phyloP scores from a whole-genome alignment of 1,140 invertebrate genomes.

The Scaptodrosophila lebanonensis region DNA sequence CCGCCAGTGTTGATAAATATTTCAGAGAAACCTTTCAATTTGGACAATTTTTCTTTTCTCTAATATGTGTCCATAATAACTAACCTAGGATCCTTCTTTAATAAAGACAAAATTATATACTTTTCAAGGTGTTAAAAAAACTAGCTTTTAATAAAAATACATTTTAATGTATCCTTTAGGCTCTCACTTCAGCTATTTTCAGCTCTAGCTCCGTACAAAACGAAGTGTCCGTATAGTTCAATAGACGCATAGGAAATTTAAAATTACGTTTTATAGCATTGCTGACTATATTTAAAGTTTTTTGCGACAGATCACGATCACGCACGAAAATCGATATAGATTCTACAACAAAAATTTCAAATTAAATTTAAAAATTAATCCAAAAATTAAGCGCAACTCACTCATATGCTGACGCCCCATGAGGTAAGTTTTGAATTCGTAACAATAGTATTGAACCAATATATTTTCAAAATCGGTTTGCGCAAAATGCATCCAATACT shows the following conservation, averaged over 20 bases:
- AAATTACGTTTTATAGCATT: constrained; percentile 12
- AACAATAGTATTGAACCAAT: constrained; percentile 17
- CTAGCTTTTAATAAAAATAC: constrained; percentile 10
- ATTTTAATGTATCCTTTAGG: constrained; percentile 1
- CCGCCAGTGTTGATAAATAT: too few species aligned
- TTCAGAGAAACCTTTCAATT: too few species aligned
- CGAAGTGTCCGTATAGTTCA: constrained; percentile 13
- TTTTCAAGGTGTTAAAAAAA: too few species aligned
- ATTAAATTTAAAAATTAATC: neutral
- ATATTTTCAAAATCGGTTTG: neutral
- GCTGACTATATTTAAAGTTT: neutral
- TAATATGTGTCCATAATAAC: too few species aligned
- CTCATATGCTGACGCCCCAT: constrained; percentile 2
- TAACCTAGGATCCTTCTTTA: too few species aligned
- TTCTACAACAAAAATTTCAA: neutral
- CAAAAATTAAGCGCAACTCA: neutral
- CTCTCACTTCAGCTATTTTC: neutral
- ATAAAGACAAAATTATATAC: too few species aligned
- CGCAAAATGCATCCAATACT: constrained; percentile 1
- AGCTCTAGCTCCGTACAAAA: constrained; percentile 8
- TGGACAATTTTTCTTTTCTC: too few species aligned
- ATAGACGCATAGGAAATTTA: constrained; percentile 9
- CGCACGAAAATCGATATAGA: constrained; percentile 9
- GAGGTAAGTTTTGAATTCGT: neutral
- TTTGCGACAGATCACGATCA: neutral